phyloP scores from a whole-genome alignment of 2,113 vertebrate genomes.

The Camelus bactrianus region DNA sequence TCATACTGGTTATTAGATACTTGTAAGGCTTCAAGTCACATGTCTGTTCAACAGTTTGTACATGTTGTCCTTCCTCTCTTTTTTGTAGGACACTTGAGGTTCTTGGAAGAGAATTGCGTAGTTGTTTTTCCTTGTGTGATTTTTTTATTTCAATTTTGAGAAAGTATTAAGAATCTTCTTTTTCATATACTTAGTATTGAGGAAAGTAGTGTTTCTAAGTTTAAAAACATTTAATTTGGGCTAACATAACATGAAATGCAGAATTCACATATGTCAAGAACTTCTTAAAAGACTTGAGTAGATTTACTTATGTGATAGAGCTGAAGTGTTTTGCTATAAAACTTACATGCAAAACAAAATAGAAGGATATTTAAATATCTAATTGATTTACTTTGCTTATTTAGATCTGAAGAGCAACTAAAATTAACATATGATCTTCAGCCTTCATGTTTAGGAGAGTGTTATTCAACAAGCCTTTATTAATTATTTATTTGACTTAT shows the following conservation, averaged over 20 bases:
- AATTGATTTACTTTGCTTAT: slow-evolving; percentile 1
- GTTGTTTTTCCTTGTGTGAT: not conserved
- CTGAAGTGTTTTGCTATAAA: not conserved
- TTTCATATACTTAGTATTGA: slow-evolving; percentile 13
- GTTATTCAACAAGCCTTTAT: slow-evolving; percentile 8
- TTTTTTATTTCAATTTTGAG: slow-evolving; percentile 57
- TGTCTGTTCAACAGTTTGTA: not conserved
- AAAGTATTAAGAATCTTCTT: slow-evolving; percentile 4
- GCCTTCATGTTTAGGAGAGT: not conserved
- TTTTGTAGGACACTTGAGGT: not conserved
- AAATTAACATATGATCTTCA: slow-evolving; percentile 38
- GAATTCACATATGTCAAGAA: not conserved
- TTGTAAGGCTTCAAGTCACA: not conserved
- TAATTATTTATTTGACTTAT: not conserved
- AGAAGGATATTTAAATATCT: not conserved
- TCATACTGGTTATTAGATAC: not conserved
- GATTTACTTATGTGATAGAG: not conserved
- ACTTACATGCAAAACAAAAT: slow-evolving; percentile 20
- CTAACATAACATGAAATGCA: not conserved
- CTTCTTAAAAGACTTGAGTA: not conserved
- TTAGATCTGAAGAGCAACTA: slow-evolving; percentile 49
- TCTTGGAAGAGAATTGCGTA: not conserved
- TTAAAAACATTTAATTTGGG: slow-evolving; percentile 21
- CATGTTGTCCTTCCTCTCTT: not conserved
- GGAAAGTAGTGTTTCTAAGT: slow-evolving; percentile 7